Evolutionary conservation across 2,797 vertebrate species (phyloP), one percentile per base, ranked within the genome.

Genomic region (Sorex maritimensis): DNA sequence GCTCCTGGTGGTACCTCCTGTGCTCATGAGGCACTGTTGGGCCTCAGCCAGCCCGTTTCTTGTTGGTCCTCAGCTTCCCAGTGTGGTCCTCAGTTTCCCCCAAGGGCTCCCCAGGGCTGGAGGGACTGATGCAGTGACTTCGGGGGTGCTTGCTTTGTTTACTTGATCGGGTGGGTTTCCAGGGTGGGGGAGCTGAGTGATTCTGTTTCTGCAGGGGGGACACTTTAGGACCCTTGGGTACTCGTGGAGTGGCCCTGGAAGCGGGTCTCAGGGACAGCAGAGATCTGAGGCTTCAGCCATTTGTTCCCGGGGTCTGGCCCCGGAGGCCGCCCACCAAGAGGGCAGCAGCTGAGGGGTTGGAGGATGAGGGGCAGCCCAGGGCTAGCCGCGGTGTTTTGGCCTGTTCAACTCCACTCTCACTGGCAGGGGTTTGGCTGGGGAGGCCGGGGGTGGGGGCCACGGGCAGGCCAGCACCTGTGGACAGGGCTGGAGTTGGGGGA

Each of bases 271-370:
- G 67, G 58, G 28, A 4, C 6, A 58, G 52, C 21, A 15, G 38
- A 49, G 55, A 15, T 3, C 6, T 65, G 55, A 67, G 12, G 63
- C 63, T 67, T 61, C 72, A 26, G 28, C 77, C 67, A 2, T 28
- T 24, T 1, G 10, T 30, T 30, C 67, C 65, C 41, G 26, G 65
- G 6, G 14, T 73, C 5, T 78, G 17, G 84, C 72, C 8, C 23
- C 78, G n/a, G 28, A 68, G 91, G 23, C n/a, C 41, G 8, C 68
- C 69, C 72, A 28, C 86, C 81, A 82, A 49, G 79, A 93, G 44
- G 24, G 21, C 0, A 73, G 26, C 55, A 24, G 19, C 14, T 28
- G 34, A 83, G 52, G 19, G 2, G 44, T 34, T 12, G 71, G 52
- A 81, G 9, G 84, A 52, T 3, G 6, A 68, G 19, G 11, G 61